Evolutionary conservation across 1,140 invertebrate species (phyloP).

Genomic region (Drosophila erecta): DNA sequence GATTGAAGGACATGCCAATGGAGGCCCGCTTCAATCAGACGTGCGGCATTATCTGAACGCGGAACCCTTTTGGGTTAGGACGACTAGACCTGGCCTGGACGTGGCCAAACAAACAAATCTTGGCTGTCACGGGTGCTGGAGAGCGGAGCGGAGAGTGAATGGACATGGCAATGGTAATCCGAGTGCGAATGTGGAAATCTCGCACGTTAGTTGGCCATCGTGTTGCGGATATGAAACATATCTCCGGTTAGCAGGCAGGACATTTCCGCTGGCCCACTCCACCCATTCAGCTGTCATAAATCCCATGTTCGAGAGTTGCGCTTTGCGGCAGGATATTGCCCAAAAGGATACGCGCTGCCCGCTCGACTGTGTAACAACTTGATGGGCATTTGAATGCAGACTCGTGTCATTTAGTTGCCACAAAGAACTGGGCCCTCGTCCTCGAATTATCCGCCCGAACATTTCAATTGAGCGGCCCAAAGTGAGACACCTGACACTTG

Average conservation of each 20-base stretch:
- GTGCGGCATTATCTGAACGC: conserved; percentile 24
- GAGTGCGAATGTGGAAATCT: conserved; percentile 25
- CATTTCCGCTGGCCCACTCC: conserved; percentile 64
- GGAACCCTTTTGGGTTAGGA: conserved; percentile 52
- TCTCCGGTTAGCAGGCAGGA: conserved; percentile 84
- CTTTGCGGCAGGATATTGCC: conserved; percentile 76
- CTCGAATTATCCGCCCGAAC: conserved; percentile 44
- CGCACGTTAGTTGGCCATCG: conserved; percentile 46
- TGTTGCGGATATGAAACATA: conserved; percentile 83
- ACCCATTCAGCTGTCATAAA: conserved; percentile 73
- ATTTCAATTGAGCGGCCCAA: conserved; percentile 71
- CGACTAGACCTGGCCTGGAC: conserved; percentile 1
- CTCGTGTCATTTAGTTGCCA: conserved; percentile 62
- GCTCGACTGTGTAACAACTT: conserved; percentile 71
- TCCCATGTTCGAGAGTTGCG: conserved; percentile 59
- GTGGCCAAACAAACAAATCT: conserved; percentile 67
- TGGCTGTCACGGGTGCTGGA: conserved; percentile 73
- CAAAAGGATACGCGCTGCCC: conserved; percentile 65
- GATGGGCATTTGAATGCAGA: conserved; percentile 77
- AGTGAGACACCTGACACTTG: conserved; percentile 80
- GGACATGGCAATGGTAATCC: conserved; percentile 12
- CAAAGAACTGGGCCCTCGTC: conserved; percentile 32
- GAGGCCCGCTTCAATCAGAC: conserved; percentile 54
- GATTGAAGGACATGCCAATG: conserved; percentile 56
- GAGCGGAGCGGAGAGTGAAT: conserved; percentile 36